Evolutionary conservation across 2,888 invertebrate species (phyloP), one percentile per base, ranked within the genome.

Genomic region (Patella caerulea): DNA sequence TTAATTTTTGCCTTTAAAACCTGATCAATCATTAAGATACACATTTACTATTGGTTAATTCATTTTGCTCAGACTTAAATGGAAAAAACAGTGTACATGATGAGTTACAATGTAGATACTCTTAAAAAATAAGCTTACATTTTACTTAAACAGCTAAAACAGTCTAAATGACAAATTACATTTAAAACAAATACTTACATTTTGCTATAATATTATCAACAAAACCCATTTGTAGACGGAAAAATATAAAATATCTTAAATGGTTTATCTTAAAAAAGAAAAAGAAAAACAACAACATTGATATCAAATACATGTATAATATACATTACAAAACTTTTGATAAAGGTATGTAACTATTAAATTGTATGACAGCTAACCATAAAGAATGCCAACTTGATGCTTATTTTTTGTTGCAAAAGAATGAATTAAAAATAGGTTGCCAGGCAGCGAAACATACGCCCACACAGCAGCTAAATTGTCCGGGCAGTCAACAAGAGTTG

Each of bases 151-250:
- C 9, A 45, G 45, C n/a, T 12, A 78, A 78, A 17, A 29, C 29
- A 24, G 9, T 56, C 14, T 12, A 78, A 15, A 12, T 29, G 45
- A 78, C n/a, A 55, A 29, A 54, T 52, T 65, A 19, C 19, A 52
- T 17, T 55, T 65, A 17, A n/a, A 19, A 59, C 45, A 73, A 5
- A 59, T 79, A 92, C 94, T 93, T 93, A 97, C 97, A 99, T 94
- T 98, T 98, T 71, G 97, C 98, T 77, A 99, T 94, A 82, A 99
- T 95, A 92, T 98, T 99, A 92, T 99, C 99, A 29, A 98, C 92
- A 88, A 98, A 95, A 75, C 99, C 99, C 95, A 99, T 97, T 70
- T 95, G 93, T 72, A 97, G 95, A 82, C 96, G 86, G 93, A 98
- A 98, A 90, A 96, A 95, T 79, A 98, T 94, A 93, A 97, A 97